These are phyloP conservation scores for Mizuhopecten yessoensis DNA, from an alignment of 1,140 invertebrate species.

Conservation along the genomic window DNA sequence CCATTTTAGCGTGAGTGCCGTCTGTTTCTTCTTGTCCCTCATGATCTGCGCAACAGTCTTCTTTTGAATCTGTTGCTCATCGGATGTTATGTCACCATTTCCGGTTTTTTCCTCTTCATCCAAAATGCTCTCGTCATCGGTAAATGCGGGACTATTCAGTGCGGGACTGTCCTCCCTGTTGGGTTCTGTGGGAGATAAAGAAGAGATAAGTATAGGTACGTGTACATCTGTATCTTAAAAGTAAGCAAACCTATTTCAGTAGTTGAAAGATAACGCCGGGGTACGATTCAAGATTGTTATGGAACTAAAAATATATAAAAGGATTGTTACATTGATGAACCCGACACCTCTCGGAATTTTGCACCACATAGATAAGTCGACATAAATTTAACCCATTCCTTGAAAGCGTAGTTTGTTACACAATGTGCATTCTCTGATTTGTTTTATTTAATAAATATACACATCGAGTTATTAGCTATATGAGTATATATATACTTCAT, in stretches of 20 bases:
- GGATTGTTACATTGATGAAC: too few relatives aligned
- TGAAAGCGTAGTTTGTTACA: too few relatives aligned
- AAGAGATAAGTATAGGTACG: background rate
- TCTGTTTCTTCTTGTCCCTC: slow-evolving; percentile 81
- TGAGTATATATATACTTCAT: too few relatives aligned
- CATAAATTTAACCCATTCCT: too few relatives aligned
- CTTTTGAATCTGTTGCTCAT: slow-evolving; percentile 70
- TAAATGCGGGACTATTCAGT: slow-evolving; percentile 66
- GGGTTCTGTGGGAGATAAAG: slow-evolving; percentile 61
- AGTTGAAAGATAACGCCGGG: background rate
- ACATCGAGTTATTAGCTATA: too few relatives aligned
- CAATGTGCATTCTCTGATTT: too few relatives aligned
- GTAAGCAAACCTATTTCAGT: background rate
- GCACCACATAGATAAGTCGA: too few relatives aligned
- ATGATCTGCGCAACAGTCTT: slow-evolving; percentile 81
- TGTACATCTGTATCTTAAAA: background rate
- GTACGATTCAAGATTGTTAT: background rate
- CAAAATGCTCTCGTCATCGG: slow-evolving; percentile 72
- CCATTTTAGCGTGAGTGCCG: slow-evolving; percentile 78
- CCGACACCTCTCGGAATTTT: too few relatives aligned
- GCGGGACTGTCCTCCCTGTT: slow-evolving; percentile 59
- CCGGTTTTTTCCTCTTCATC: slow-evolving; percentile 73
- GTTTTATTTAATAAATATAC: too few relatives aligned
- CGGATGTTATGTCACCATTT: slow-evolving; percentile 50
- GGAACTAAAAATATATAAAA: too few relatives aligned